Percentiles rank a stretch among this genome's conserved stretches.
phyloP scores from a whole-genome alignment of 2,888 invertebrate species.

The Chirona hameri region DNA sequence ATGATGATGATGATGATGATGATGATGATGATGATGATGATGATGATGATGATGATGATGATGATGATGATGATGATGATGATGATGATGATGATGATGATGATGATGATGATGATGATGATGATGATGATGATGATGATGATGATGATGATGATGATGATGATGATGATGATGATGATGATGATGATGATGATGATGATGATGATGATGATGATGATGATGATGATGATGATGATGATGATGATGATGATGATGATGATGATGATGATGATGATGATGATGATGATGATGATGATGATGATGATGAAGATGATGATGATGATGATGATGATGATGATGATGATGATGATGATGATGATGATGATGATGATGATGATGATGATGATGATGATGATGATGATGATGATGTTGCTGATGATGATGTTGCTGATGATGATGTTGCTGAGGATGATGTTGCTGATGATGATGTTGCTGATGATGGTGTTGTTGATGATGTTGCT shows the following conservation, averaged over 20 bases:
- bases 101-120: constrained; percentile 22
- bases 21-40: no score
- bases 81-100: constrained; percentile 22
- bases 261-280: constrained; percentile 11
- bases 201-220: no score
- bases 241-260: constrained; percentile 10
- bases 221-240: constrained; percentile 22
- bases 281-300: constrained; percentile 11
- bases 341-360: constrained; percentile 22
- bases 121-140: constrained; percentile 22
- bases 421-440: no score
- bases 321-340: constrained; percentile 22
- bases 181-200: no score
- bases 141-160: constrained; percentile 22
- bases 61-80: no score
- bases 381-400: constrained; percentile 22
- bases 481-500: no score
- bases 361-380: constrained; percentile 22
- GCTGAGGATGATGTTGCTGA: no score
- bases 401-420: no score
- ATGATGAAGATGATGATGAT: constrained; percentile 11
- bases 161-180: constrained; percentile 22
- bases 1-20: no score
- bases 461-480: no score
- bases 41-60: no score